Evolutionary conservation across 2,797 vertebrate species (phyloP).

Genomic region (Sebastes paucispinis): DNA sequence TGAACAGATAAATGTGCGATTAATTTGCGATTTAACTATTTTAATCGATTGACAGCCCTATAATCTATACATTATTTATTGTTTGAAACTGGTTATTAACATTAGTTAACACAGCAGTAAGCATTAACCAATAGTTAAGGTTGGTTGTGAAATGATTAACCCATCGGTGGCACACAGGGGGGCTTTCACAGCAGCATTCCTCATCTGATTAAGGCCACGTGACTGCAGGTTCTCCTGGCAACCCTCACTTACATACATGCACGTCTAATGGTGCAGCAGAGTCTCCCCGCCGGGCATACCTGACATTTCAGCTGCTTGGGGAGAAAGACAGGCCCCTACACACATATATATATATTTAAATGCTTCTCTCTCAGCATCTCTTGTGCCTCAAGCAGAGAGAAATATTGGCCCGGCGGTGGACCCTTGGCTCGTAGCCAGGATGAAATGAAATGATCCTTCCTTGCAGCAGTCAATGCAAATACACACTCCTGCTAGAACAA

Average conservation of each 20-base stretch:
- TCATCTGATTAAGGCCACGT: slow-evolving; percentile 54
- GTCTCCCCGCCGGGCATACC: slow-evolving; percentile 12
- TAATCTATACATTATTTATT: too few relatives aligned
- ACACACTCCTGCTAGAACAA: slow-evolving; percentile 43
- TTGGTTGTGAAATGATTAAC: slow-evolving; percentile 24
- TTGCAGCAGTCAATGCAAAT: slow-evolving; percentile 52
- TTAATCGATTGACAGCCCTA: too few relatives aligned
- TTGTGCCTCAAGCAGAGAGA: slow-evolving; percentile 19
- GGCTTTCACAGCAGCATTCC: too few relatives aligned
- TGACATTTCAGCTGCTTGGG: slow-evolving; percentile 38
- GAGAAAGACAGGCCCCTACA: background rate
- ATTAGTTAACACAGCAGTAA: too few relatives aligned
- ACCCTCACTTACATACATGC: slow-evolving; percentile 23
- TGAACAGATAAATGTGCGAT: too few relatives aligned
- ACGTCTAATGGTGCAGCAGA: background rate
- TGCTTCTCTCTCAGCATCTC: background rate
- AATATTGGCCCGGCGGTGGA: slow-evolving; percentile 20
- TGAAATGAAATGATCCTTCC: slow-evolving; percentile 41
- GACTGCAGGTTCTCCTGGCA: slow-evolving; percentile 57
- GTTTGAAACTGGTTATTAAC: too few relatives aligned
- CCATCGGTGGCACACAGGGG: background rate
- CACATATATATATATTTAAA: slow-evolving; percentile 33
- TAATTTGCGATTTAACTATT: too few relatives aligned
- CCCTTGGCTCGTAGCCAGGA: slow-evolving; percentile 19
- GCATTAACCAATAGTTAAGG: too few relatives aligned